Base-by-base conservation (phyloP, 1,140 invertebrate species). In the Vanessa atalanta region DNA sequence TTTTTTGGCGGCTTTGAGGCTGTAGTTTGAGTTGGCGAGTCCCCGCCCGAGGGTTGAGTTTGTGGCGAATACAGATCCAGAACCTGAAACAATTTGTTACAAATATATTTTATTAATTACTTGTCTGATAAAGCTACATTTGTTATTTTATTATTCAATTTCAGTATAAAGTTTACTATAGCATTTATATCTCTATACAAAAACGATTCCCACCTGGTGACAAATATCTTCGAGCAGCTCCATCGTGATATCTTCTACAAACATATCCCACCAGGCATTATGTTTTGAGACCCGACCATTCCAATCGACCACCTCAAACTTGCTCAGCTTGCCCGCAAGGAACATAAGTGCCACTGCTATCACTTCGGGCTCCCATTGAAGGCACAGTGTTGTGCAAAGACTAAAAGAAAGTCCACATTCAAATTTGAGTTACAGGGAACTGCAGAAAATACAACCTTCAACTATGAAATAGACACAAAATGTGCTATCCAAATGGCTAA, bases 351-450 rank as follows among this genome's bases (percentile, higher is more conserved):
- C 98, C n/a, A 99, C 98, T 1, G 98, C 98, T 78, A 99, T 98
- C 60, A 99, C 98, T 93, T 99, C 99, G 13, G 99, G 98, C 90
- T 99, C 99, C 98, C 99, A 99, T 93, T 99, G 98, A 4, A 99
- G 94, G 79, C 97, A 98, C 20, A 99, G 93, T 7, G 98, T 99
- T 14, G 99, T 99, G 86, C 98, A 99, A 65, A 99, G 94, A 92
- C 98, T 98, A 88, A 43, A 43, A 43, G 31, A 77, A 61, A 61
- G 31, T 61, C 15, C 26, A 61, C 1, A 15, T 26, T 7, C 67
- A 65, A 11, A 26, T 37, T 47, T 14, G 11, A 70, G 23, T 69
- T 63, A 53, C 16, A 43, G 37, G 7, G 8, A 4, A 31, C 26
- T 2, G 3, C 26, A 31, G 26, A 31, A 31, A 31, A 31, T 3